Conservation (phyloP, 2,888 invertebrate genomes). For the Megaustenia siamemsis region DNA sequence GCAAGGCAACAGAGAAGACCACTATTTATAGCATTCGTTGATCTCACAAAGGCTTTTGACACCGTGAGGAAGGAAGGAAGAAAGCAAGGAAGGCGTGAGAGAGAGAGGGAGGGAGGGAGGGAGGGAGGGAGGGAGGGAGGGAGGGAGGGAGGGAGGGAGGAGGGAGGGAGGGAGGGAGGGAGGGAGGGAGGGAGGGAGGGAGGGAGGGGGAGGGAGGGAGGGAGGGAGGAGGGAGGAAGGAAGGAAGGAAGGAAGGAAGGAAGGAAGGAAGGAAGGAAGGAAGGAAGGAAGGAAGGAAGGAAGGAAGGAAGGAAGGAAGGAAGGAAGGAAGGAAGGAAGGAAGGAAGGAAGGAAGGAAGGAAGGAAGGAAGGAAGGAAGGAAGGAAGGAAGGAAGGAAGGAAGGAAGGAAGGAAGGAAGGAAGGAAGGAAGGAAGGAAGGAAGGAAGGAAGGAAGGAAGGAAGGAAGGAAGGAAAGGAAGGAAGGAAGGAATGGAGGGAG, state of each 20-base stretch:
- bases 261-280: background rate
- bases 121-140: too few relatives aligned
- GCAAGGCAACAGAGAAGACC: background rate
- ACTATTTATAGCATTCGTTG: too few relatives aligned
- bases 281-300: background rate
- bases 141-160: too few relatives aligned
- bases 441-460: too few relatives aligned
- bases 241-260: background rate
- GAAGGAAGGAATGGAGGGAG: too few relatives aligned
- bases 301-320: background rate
- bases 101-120: constrained; percentile 20
- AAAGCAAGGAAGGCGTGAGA: too few relatives aligned
- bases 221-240: background rate
- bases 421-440: too few relatives aligned
- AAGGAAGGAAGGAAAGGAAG: too few relatives aligned
- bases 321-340: background rate
- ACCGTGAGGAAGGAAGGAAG: too few relatives aligned
- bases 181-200: background rate
- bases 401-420: too few relatives aligned
- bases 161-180: background rate
- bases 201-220: background rate
- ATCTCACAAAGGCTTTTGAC: too few relatives aligned
- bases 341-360: background rate
- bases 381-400: background rate
- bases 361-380: background rate